Evolutionary conservation across 2,888 invertebrate genomes (phyloP).

Genomic region (Sicus ferrugineus): DNA sequence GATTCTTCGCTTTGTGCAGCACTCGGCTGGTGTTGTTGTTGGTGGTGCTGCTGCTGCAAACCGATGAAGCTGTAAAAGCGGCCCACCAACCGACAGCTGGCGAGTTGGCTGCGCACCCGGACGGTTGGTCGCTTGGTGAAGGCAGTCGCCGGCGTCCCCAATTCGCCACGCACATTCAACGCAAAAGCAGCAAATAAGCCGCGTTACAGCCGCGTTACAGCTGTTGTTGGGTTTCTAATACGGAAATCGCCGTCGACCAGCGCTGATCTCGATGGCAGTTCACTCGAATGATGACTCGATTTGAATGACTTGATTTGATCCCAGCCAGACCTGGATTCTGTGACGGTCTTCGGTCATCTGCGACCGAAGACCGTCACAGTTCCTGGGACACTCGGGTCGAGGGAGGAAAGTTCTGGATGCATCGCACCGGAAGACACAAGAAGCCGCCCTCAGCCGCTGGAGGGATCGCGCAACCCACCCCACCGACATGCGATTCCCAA

Average conservation of each 20-base stretch:
- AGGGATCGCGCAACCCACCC: too few species aligned
- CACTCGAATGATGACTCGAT: too few species aligned
- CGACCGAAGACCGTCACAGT: too few species aligned
- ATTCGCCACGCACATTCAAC: slow-evolving; percentile 38
- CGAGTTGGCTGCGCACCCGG: background rate
- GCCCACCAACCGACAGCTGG: background rate
- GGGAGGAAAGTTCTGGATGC: too few species aligned
- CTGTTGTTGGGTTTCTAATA: background rate
- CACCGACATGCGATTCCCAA: background rate
- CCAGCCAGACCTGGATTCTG: too few species aligned
- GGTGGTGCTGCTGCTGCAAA: slow-evolving; percentile 8
- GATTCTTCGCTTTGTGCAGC: slow-evolving; percentile 3
- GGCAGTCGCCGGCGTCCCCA: background rate
- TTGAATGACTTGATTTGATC: too few species aligned
- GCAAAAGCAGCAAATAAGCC: background rate
- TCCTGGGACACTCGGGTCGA: too few species aligned
- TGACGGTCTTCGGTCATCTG: too few species aligned
- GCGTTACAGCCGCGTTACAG: background rate
- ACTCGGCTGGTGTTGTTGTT: slow-evolving; percentile 21
- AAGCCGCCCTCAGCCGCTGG: background rate
- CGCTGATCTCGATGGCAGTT: background rate
- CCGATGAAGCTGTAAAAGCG: slow-evolving; percentile 30
- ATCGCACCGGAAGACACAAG: background rate
- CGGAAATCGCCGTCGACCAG: background rate
- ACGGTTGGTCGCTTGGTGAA: background rate